Conservation (phyloP, 2,888 invertebrate species). For the Clistopyga incitator region DNA sequence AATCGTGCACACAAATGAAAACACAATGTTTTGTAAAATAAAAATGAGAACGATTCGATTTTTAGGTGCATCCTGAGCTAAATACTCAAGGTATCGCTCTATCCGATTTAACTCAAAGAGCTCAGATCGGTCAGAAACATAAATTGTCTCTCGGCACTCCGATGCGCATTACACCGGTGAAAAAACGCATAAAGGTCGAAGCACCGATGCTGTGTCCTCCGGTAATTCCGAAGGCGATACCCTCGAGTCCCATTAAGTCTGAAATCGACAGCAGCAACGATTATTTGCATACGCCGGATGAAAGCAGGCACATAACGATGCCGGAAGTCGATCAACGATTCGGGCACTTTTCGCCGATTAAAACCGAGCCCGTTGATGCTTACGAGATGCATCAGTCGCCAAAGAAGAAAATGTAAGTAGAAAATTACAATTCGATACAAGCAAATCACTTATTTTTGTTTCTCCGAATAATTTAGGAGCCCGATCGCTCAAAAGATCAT, state of each 20-base stretch:
- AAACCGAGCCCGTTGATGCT: slow-evolving; percentile 78
- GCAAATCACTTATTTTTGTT: background rate
- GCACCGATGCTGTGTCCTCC: slow-evolving; percentile 79
- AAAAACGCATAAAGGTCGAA: slow-evolving; percentile 82
- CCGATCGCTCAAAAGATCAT: slow-evolving; percentile 73
- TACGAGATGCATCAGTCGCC: slow-evolving; percentile 73
- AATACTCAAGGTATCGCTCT: slow-evolving; percentile 91
- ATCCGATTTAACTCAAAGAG: slow-evolving; percentile 88
- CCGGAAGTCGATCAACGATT: slow-evolving; percentile 76
- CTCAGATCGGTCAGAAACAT: slow-evolving; percentile 84
- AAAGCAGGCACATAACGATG: slow-evolving; percentile 73
- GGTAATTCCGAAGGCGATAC: slow-evolving; percentile 70
- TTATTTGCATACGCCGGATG: slow-evolving; percentile 79
- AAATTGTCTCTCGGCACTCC: slow-evolving; percentile 85
- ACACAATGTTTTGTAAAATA: background rate
- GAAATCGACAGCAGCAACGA: slow-evolving; percentile 79
- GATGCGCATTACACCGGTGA: slow-evolving; percentile 84
- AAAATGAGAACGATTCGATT: background rate
- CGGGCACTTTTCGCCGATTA: slow-evolving; percentile 72
- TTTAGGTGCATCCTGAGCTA: slow-evolving; percentile 90
- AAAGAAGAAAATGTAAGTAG: slow-evolving; percentile 74
- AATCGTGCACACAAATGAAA: background rate
- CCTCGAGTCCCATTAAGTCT: slow-evolving; percentile 73
- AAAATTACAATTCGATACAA: background rate
- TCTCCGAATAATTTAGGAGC: slow-evolving; percentile 69